Evolutionary conservation across 1,140 invertebrate species (phyloP).

Genomic region (Leguminivora glycinivorella): DNA sequence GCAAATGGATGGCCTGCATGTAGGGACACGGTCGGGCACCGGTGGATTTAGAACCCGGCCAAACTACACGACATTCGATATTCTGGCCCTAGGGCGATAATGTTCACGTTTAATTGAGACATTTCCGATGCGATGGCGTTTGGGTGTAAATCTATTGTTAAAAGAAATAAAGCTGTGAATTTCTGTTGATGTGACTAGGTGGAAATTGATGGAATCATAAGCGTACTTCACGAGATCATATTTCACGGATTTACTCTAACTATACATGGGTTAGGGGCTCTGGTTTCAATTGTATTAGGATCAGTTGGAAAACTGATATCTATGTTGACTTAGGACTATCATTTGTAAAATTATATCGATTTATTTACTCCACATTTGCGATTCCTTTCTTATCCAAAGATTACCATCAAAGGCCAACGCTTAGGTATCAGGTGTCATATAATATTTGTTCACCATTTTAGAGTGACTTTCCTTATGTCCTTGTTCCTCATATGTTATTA

Average conservation of each 20-base stretch:
- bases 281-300: no score
- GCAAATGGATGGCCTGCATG: slow-evolving; percentile 57
- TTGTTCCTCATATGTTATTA: slow-evolving; percentile 1
- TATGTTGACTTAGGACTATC: no score
- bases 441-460: no score
- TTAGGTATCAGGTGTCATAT: no score
- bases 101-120: slow-evolving; percentile 63
- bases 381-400: no score
- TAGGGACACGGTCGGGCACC: slow-evolving; percentile 48
- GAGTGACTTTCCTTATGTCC: no score
- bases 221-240: neutral
- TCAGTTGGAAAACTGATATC: no score
- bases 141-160: neutral
- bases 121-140: slow-evolving; percentile 36
- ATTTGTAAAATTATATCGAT: no score
- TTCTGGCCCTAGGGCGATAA: slow-evolving; percentile 47
- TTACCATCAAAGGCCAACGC: no score
- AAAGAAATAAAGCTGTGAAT: neutral
- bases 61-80: slow-evolving; percentile 44
- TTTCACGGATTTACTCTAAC: neutral
- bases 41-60: slow-evolving; percentile 57
- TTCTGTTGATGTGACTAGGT: neutral
- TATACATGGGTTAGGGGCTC: no score
- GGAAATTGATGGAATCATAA: neutral
- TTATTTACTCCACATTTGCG: no score